Conservation (phyloP, 2,113 vertebrate genomes). For the Tetraodon nigroviridis region DNA sequence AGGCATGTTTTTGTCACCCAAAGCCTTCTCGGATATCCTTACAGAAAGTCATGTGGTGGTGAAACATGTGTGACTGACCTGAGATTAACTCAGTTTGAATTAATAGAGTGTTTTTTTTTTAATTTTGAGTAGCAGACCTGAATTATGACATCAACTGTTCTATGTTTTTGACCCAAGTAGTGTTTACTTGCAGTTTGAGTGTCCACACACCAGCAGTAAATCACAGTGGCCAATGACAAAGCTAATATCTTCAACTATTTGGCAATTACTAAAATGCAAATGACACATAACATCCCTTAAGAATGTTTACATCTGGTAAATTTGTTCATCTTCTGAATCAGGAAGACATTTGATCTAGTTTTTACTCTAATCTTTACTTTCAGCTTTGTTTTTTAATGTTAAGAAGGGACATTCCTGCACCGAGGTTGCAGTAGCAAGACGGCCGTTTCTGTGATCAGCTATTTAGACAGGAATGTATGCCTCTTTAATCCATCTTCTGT, state of each 20-base stretch:
- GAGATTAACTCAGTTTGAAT: conserved; percentile 14
- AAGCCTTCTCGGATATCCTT: conserved; percentile 44
- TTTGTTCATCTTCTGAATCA: neutral
- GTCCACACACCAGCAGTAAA: too few relatives aligned
- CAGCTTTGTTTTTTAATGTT: too few relatives aligned
- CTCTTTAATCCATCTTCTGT: neutral
- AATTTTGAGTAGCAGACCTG: neutral
- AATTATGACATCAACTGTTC: neutral
- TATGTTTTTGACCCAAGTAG: neutral
- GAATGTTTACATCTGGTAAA: neutral
- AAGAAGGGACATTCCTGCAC: conserved; percentile 8
- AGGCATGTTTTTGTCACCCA: conserved; percentile 3
- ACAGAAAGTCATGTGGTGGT: conserved; percentile 35
- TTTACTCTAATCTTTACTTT: too few relatives aligned
- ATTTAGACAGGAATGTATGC: conserved; percentile 15
- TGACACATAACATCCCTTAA: too few relatives aligned
- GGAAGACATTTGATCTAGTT: conserved; percentile 1
- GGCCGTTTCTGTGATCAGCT: neutral
- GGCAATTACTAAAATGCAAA: too few relatives aligned
- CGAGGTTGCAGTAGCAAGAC: conserved; percentile 1
- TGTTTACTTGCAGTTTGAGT: too few relatives aligned
- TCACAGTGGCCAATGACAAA: neutral
- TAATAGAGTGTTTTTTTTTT: conserved; percentile 16
- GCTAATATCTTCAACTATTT: neutral
- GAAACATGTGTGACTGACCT: conserved; percentile 33